A percentile compares a stretch with the other conserved stretches of the same genome.
These are phyloP conservation scores for Tylochromis polylepis DNA, from an alignment of 2,113 vertebrate species.

Conservation along the genomic window DNA sequence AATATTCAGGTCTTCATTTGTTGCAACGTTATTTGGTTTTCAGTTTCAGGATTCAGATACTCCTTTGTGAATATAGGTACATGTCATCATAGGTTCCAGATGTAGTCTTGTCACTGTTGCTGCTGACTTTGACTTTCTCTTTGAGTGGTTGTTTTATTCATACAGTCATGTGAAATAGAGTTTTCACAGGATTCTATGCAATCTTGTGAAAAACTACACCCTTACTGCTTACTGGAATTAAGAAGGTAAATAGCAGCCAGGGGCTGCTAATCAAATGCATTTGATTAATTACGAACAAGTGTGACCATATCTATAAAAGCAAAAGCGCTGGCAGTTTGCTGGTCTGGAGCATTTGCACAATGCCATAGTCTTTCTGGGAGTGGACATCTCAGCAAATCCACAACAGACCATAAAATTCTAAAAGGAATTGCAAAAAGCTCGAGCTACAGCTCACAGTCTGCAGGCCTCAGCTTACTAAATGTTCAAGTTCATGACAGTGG, in stretches of 20 bases:
- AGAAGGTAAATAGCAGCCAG: not conserved
- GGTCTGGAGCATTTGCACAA: not conserved
- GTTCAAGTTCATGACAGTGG: not conserved
- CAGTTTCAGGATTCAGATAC: not conserved
- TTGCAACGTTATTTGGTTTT: not conserved
- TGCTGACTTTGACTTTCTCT: not conserved
- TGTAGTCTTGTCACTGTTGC: not conserved
- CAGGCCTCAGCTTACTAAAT: not conserved
- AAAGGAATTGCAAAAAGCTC: not conserved
- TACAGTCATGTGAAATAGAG: not conserved
- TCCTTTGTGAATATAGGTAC: not conserved
- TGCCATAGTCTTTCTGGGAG: not conserved
- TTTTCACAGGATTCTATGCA: not conserved
- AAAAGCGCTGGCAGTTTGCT: not conserved
- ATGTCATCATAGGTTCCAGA: not conserved
- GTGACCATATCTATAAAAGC: not conserved
- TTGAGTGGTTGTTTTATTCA: fast-evolving
- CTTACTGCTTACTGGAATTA: not conserved
- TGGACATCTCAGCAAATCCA: not conserved
- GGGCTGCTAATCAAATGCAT: not conserved
- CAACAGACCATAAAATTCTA: fast-evolving
- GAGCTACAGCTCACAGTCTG: not conserved
- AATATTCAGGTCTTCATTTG: not conserved
- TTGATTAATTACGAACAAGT: not conserved
- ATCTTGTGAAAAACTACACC: not conserved